phyloP scores from a whole-genome alignment of 2,113 vertebrate genomes.

The Gopherus flavomarginatus region DNA sequence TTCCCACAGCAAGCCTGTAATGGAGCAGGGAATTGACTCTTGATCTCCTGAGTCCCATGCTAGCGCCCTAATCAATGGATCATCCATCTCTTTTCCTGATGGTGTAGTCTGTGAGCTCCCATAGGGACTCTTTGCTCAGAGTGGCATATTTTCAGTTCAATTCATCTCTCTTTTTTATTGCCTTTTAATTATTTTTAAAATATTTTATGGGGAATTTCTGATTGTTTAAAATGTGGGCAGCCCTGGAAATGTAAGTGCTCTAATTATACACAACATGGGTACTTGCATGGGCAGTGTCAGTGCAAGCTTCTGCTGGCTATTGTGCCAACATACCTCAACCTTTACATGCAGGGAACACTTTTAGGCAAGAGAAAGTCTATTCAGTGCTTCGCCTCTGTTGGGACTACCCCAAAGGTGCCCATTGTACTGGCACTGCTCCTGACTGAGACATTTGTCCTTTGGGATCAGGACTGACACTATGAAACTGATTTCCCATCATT shows the following conservation, averaged over 20 bases:
- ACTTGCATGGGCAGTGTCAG: background rate
- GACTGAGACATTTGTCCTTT: background rate
- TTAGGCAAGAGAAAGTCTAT: background rate
- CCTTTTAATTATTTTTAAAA: background rate
- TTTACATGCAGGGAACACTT: background rate
- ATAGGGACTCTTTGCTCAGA: background rate
- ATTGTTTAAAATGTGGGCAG: background rate
- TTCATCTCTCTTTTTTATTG: background rate
- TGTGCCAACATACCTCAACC: background rate
- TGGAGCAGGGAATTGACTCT: slow-evolving; percentile 15
- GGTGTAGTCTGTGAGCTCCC: background rate
- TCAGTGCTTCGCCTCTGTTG: background rate
- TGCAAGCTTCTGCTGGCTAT: background rate
- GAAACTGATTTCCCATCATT: slow-evolving; percentile 21
- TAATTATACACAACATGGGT: background rate
- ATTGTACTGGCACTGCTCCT: background rate
- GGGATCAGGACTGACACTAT: background rate
- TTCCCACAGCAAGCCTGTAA: background rate
- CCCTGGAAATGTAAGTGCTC: background rate
- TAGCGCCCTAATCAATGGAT: background rate
- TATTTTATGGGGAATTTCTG: background rate
- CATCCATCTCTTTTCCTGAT: background rate
- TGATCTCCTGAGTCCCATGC: slow-evolving; percentile 8
- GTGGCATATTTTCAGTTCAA: background rate
- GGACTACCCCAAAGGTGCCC: background rate